Base-by-base conservation (phyloP, 2,113 vertebrate species). In the Falco punctatus region DNA sequence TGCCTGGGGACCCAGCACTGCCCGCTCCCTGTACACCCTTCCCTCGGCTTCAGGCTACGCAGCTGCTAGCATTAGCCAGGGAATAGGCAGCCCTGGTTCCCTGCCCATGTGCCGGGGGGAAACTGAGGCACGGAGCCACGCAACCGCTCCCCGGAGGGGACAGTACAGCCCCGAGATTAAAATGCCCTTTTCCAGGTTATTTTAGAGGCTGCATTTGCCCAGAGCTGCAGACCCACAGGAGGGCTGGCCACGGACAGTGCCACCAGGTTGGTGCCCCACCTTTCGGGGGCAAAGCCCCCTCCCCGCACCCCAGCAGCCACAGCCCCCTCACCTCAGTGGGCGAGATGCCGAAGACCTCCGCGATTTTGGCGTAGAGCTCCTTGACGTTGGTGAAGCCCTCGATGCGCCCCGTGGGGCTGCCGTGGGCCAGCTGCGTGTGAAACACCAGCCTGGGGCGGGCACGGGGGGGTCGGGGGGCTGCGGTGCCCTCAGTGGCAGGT, bases 351-450 rank as follows among this genome's bases (percentile, higher is more conserved):
- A 99, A 99, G 90, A 99, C 99, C 97, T 99, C 99, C 0, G 99
- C 99, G 8, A 99, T 99, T 98, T 99, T 99, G 97, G 98, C 97
- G 49, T 99, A 99, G 70, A 99, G 98, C 97, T 99, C 99, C 95
- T 99, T 99, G 81, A 99, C 99, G 8, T 99, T 99, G 91, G 99
- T 99, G 97, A 99, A 99, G 80, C 99, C 99, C 27, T 99, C 99
- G 69, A 99, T 99, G 89, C 98, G 98, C 49, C 98, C 99, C 2
- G 99, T 99, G 58, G 99, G 98, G 97, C 99, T 99, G 73, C 99
- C 99, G 5, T 99, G 99, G 28, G 99, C 99, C 97, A 99, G 98
- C 98, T 99, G 99, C 2, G 99, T 99, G 98, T 99, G 99, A 91
- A 99, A 99, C 61, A 99, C 98, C 35, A 99, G 98, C 91, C 98